Evolutionary conservation across 2,888 invertebrate genomes (phyloP), one percentile per base, ranked within the genome.

Genomic region (Cylindroiulus punctatus): DNA sequence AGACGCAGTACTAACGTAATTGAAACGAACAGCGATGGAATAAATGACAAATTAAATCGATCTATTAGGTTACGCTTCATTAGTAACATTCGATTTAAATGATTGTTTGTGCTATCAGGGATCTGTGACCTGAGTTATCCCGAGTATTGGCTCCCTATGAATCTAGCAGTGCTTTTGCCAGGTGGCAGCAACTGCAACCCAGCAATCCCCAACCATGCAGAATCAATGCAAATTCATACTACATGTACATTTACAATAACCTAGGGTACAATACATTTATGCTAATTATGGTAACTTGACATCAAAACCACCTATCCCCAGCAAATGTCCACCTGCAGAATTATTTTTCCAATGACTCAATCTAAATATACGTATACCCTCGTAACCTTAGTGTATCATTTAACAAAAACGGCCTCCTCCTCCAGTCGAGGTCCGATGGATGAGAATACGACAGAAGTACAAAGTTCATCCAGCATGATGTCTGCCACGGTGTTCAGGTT

Each of bases 381-480:
- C 30, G 30, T 76, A 30, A 76, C 76, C 76, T 76, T 26, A 76
- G 26, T 30, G 76, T 76, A 30, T 76, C 30, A 76, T 76, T 76
- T 30, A 76, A 76, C 76, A 76, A 26, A 30, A 30, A 3, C 26
- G 12, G 14, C 30, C 14, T 30, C 1, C 65, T 65, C 7, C 30
- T 30, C 76, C 26, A 76, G 76, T 76, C 30, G 76, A 76, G 76
- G 30, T 76, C 76, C 76, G 30, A 76, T 76, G 30, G 76, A 76
- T 76, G 76, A 26, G 76, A 76, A 76, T 76, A 14, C 30, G 76
- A 76, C 76, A 76, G 12, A 26, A 30, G 76, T 76, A 26, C 76
- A 76, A 22, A 76, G 76, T 76, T 76, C 76, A 76, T 76, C 76
- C 76, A 76, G 76, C 76, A 76, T 76, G 76, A 76, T 76, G 76